Conservation (phyloP, 2,113 vertebrate genomes). For the Silurus meridionalis region DNA sequence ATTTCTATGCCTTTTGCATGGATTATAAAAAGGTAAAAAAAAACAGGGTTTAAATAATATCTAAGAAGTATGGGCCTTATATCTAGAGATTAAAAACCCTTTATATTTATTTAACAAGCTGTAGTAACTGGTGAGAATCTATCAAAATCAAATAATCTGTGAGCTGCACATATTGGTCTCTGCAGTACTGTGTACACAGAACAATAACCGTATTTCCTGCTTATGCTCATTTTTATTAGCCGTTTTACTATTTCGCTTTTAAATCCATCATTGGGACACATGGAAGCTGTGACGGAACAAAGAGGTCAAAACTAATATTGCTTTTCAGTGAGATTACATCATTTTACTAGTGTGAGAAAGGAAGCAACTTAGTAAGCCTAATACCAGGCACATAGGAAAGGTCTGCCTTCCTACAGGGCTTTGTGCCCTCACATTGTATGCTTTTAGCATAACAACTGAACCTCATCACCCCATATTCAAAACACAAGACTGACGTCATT, state of each 20-base stretch:
- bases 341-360: conserved; percentile 44
- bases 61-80: not conserved
- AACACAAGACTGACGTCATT: conserved; percentile 46
- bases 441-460: conserved; percentile 39
- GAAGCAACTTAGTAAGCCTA: conserved; percentile 30
- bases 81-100: not conserved
- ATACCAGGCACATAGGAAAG: conserved; percentile 39
- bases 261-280: conserved; percentile 45
- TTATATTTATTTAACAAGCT: not conserved
- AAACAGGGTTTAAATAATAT: not conserved
- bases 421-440: conserved; percentile 28
- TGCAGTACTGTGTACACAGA: not conserved
- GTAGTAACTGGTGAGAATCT: not conserved
- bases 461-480: conserved; percentile 37
- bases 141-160: not conserved
- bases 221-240: conserved; percentile 30
- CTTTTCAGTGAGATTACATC: conserved; percentile 17
- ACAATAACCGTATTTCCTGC: conserved; percentile 29
- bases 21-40: not conserved
- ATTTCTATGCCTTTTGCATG: not conserved
- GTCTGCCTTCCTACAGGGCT: conserved; percentile 37
- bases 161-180: not conserved
- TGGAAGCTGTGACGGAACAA: conserved; percentile 38
- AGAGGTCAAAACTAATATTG: conserved; percentile 37
- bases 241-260: conserved; percentile 23